Base-by-base conservation (phyloP, 1,140 invertebrate genomes). In the Limonius californicus region DNA sequence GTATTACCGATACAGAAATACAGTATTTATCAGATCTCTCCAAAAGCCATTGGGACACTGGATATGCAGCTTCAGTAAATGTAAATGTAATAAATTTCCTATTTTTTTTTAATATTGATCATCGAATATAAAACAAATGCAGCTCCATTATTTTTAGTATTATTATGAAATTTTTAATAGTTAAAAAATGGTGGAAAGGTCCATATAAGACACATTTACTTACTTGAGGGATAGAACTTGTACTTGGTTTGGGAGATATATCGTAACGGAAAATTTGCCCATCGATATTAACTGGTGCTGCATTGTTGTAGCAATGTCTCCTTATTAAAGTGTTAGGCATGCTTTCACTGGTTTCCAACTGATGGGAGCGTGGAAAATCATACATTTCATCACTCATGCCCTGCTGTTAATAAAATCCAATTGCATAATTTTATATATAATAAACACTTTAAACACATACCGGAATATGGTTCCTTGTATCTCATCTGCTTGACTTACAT, bases 241-340 rank as follows among this genome's bases (percentile, higher is more conserved):
- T 73, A 50, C 67, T 69, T 8, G 72, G 67, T 61, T 74, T 71
- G 6, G 74, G 72, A 7, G 78, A 76, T 50, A 79, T 74, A 73
- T 84, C 83, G 68, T 83, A 83, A 54, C 78, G 77, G 65, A 83
- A 82, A 1, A 83, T 81, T 60, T 79, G 81, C 15, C 84, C 84
- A 30, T 86, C 84, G 16, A 81, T 66, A 12, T 76, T 76, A 1
- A 78, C 79, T 27, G 85, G 84, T 7, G 85, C 85, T 8, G 86
- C 87, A 77, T 90, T 91, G n/a, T 84, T 83, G 68, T 89, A 89
- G 64, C 83, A 87, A 71, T 89, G 87, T 55, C 80, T 71, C 0
- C 74, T 64, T 45, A 64, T 58, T 9, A 72, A 68, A 16, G 61
- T 70, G 2, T 65, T 67, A 19, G 74, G 70, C 27, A 62, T 67